A percentile compares a stretch with the other conserved stretches of the same genome.
Evolutionary conservation across 1,140 invertebrate species (phyloP).

Genomic region (Pararge aegeria): DNA sequence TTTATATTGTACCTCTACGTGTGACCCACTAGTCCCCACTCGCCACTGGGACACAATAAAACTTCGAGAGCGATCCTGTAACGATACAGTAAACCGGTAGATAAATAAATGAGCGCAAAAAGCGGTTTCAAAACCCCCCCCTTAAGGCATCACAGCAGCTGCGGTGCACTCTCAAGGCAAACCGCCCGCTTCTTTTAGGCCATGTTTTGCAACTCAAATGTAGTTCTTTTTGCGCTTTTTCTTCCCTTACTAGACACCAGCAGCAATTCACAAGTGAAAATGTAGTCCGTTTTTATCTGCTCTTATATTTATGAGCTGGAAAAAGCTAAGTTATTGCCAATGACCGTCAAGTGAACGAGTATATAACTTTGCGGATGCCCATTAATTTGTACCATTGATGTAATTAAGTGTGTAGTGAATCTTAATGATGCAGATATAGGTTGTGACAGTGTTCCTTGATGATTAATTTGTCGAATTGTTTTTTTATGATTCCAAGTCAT

Average conservation of each 20-base stretch:
- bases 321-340: slow-evolving; percentile 24
- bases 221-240: slow-evolving; percentile 46
- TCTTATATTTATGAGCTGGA: slow-evolving; percentile 22
- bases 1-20: not conserved
- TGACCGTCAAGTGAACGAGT: slow-evolving; percentile 11
- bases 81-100: slow-evolving; percentile 59
- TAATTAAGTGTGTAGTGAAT: slow-evolving; percentile 14
- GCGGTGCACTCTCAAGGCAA: slow-evolving; percentile 63
- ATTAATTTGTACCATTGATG: slow-evolving; percentile 17
- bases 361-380: slow-evolving; percentile 11
- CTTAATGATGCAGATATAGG: slow-evolving; percentile 11
- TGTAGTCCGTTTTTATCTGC: slow-evolving; percentile 17
- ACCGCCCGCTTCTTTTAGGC: slow-evolving; percentile 62
- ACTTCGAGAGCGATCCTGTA: slow-evolving; percentile 34
- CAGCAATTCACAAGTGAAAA: slow-evolving; percentile 29
- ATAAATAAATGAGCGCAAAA: slow-evolving; percentile 70
- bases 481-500: not conserved
- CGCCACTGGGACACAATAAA: slow-evolving; percentile 21
- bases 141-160: slow-evolving; percentile 54
- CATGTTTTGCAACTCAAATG: slow-evolving; percentile 61
- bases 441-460: slow-evolving; percentile 3
- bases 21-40: slow-evolving; percentile 11
- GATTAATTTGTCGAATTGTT: not conserved
- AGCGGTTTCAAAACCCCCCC: slow-evolving; percentile 64
- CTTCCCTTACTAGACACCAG: slow-evolving; percentile 31